Evolutionary conservation across 2,113 vertebrate species (phyloP).

Genomic region (Physeter macrocephalus): DNA sequence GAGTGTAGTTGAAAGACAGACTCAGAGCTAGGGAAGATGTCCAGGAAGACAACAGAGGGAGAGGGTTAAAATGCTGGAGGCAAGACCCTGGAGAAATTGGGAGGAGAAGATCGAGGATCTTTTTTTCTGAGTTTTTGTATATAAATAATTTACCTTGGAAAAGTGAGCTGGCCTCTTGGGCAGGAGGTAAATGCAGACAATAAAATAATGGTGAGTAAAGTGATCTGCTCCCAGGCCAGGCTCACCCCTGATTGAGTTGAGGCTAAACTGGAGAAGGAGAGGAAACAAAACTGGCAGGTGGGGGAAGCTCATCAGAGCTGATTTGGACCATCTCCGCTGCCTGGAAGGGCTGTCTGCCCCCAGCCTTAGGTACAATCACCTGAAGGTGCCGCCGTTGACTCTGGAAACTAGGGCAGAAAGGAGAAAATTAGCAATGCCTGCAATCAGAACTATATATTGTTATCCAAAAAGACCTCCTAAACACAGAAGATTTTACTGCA

Average conservation of each 20-base stretch:
- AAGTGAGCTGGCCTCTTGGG: slow-evolving; percentile 17
- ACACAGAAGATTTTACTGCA: not conserved
- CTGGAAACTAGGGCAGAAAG: not conserved
- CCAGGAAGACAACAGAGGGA: not conserved
- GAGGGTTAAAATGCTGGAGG: not conserved
- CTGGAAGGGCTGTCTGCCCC: not conserved
- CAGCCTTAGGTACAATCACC: not conserved
- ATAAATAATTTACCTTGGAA: slow-evolving; percentile 34
- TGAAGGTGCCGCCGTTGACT: not conserved
- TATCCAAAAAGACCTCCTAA: not conserved
- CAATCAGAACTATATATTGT: not conserved
- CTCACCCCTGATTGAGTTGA: not conserved
- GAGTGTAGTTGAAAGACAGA: not conserved
- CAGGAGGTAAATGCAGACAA: not conserved
- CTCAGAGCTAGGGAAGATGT: not conserved
- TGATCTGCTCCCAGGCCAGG: not conserved
- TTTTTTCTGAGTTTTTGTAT: not conserved
- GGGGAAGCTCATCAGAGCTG: not conserved
- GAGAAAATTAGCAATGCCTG: not conserved
- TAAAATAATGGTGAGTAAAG: slow-evolving; percentile 5
- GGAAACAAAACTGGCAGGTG: not conserved
- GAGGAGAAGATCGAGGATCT: not conserved
- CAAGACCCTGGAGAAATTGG: not conserved
- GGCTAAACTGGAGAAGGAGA: not conserved
- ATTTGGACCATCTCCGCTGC: not conserved